Evolutionary conservation across 64 coral and sea anemone species (phyloP).

Genomic region (Hydrozoanthus tunicans): DNA sequence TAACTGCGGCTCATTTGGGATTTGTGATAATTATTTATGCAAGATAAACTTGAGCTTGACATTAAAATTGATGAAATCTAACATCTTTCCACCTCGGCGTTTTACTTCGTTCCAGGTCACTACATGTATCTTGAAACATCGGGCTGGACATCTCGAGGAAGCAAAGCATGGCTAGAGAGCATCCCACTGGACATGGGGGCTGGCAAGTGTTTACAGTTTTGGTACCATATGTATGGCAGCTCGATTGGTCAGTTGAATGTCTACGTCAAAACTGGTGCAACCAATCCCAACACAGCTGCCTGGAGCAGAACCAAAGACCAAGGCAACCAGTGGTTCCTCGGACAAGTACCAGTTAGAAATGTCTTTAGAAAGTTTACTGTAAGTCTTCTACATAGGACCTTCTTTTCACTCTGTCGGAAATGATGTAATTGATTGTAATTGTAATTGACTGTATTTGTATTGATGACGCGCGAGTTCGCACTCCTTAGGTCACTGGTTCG

Average conservation of each 20-base stretch:
- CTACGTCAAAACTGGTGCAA: constrained; percentile 67
- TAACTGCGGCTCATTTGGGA: too few relatives aligned
- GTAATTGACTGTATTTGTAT: too few relatives aligned
- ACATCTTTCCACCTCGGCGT: not conserved
- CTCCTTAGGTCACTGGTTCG: constrained; percentile 71
- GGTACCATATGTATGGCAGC: constrained; percentile 98
- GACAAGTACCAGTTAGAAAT: constrained; percentile 76
- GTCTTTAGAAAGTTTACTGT: constrained; percentile 52
- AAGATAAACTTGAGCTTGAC: too few relatives aligned
- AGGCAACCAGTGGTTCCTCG: constrained; percentile 88
- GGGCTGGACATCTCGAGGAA: not conserved
- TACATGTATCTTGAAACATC: constrained; percentile 88
- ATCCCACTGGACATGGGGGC: constrained; percentile 43
- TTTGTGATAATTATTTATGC: too few relatives aligned
- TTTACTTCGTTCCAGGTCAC: constrained; percentile 58
- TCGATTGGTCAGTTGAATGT: constrained; percentile 85
- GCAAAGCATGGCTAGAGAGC: constrained; percentile 75
- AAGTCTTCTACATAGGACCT: not conserved
- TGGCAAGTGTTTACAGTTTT: constrained; percentile 95
- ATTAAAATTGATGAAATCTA: too few relatives aligned
- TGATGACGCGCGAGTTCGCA: too few relatives aligned
- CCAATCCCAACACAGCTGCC: constrained; percentile 42
- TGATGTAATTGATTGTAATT: too few relatives aligned
- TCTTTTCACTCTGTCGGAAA: not conserved
- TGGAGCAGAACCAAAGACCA: constrained; percentile 81